These are phyloP conservation scores for Darevskia mixta DNA, from an alignment of 2,797 vertebrate genomes.

Conservation along the genomic window DNA sequence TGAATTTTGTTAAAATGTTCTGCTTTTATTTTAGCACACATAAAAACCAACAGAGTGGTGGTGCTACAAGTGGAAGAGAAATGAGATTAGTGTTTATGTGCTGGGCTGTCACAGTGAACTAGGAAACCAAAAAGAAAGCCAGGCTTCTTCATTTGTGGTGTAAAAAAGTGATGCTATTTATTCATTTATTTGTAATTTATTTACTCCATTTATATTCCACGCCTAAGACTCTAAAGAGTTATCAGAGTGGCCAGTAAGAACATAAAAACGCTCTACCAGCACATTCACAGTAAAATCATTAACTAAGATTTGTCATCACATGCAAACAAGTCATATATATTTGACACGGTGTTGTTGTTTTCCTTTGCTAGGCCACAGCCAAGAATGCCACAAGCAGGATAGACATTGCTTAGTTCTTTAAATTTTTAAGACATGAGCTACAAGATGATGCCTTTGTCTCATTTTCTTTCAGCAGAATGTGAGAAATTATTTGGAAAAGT, in stretches of 20 bases:
- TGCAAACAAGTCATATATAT: too few species aligned
- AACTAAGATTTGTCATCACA: too few species aligned
- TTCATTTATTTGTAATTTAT: neutral
- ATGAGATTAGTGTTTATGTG: neutral
- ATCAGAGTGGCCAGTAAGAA: neutral
- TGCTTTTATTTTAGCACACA: conserved; percentile 55
- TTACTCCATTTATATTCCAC: too few species aligned
- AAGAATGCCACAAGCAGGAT: too few species aligned
- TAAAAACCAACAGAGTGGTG: conserved; percentile 35
- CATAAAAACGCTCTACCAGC: neutral
- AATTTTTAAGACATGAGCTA: too few species aligned
- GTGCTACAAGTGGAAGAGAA: neutral
- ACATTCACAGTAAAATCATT: neutral
- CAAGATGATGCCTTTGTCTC: too few species aligned
- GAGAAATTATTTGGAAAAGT: too few species aligned
- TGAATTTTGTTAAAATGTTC: conserved; percentile 19
- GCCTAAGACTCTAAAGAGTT: neutral
- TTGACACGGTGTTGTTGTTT: too few species aligned
- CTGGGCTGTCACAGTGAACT: conserved; percentile 32
- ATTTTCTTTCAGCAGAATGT: too few species aligned
- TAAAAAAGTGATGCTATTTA: neutral
- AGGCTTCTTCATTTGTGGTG: neutral
- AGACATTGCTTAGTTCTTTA: too few species aligned
- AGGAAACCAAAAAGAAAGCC: conserved; percentile 25
- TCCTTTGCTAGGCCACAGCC: too few species aligned